Conservation (phyloP, 2,113 vertebrate genomes). For the Montifringilla adamsi region DNA sequence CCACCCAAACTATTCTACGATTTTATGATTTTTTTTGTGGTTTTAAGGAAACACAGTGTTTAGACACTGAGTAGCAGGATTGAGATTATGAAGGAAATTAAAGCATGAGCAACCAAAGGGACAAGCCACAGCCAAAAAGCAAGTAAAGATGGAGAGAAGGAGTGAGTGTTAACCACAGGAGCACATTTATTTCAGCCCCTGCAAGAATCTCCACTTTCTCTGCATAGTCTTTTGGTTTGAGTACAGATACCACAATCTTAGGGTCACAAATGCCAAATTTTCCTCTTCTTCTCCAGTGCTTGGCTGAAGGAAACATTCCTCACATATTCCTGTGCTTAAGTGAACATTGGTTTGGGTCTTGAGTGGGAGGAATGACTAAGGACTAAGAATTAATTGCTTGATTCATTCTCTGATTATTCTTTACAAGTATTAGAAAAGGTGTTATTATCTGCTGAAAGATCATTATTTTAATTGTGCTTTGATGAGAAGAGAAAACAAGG, state of each 20-base stretch:
- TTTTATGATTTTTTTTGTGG: neutral
- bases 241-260: neutral
- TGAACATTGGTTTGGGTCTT: neutral
- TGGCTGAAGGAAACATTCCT: neutral
- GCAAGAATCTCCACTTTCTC: neutral
- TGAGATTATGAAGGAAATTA: neutral
- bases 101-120: neutral
- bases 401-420: neutral
- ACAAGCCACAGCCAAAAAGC: neutral
- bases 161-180: neutral
- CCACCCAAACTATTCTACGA: neutral
- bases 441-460: conserved; percentile 5
- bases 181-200: neutral
- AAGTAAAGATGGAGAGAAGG: neutral
- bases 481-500: neutral
- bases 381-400: neutral
- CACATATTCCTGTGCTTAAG: neutral
- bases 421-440: neutral
- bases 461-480: conserved; percentile 23
- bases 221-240: neutral
- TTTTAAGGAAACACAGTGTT: neutral
- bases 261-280: neutral
- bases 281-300: neutral
- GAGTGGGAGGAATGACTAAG: conserved; percentile 2
- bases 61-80: neutral